Percentiles rank a stretch among this genome's conserved stretches.
Evolutionary conservation across 2,888 invertebrate species (phyloP).

Genomic region (Scaptomyza flava): DNA sequence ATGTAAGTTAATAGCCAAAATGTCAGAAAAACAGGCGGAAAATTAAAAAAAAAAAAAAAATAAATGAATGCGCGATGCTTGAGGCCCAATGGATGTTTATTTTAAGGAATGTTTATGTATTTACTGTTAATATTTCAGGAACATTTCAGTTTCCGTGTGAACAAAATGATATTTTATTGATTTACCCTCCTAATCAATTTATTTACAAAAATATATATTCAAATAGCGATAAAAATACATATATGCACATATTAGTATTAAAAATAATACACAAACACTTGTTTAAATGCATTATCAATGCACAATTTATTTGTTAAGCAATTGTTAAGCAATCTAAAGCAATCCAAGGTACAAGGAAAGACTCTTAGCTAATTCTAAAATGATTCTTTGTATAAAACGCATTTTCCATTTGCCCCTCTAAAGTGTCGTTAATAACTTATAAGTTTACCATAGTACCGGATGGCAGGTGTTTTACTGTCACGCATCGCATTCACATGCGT

Average conservation of each 20-base stretch:
- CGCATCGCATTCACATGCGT: constrained; percentile 17
- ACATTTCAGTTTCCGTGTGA: too few relatives aligned
- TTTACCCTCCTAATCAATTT: too few relatives aligned
- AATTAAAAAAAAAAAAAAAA: constrained; percentile 24
- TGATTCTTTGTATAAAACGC: background rate
- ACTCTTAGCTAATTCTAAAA: background rate
- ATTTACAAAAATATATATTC: background rate
- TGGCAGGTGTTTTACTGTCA: constrained; percentile 46
- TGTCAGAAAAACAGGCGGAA: constrained; percentile 5
- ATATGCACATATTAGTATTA: too few relatives aligned
- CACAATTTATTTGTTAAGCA: too few relatives aligned
- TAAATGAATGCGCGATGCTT: background rate
- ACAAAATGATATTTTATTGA: too few relatives aligned
- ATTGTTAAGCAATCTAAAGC: background rate
- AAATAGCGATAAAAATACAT: too few relatives aligned
- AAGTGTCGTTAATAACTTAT: constrained; percentile 67
- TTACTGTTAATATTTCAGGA: too few relatives aligned
- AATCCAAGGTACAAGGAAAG: background rate
- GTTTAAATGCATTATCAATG: background rate
- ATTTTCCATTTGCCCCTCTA: constrained; percentile 14
- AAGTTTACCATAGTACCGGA: constrained; percentile 18
- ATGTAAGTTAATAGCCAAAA: constrained; percentile 40
- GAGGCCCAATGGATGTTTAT: too few relatives aligned
- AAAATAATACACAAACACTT: background rate
- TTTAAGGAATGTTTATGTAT: too few relatives aligned